Base-by-base conservation (phyloP, 2,797 vertebrate species). In the Helostoma temminkii region DNA sequence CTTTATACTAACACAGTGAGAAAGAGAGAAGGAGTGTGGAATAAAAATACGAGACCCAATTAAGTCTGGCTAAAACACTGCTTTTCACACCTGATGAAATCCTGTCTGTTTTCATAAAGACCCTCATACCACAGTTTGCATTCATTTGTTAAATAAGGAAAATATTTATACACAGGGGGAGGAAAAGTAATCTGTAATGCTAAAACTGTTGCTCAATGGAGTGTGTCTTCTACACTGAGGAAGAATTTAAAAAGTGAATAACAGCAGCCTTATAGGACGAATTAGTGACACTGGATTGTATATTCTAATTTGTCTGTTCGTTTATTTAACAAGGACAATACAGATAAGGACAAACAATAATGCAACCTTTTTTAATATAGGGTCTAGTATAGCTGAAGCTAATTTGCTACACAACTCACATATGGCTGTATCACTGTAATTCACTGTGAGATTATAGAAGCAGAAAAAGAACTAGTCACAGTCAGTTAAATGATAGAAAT, bases 11-110 rank as follows among this genome's bases (percentile, higher is more conserved):
- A 43, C 39, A 54, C 36, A 19, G 32, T 36, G 55, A 22, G 8
- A 39, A 16, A 18, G 57, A 19, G 43, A 10, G 45, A 28, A 52
- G 54, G n/a, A 50, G 28, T 11, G 47, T 11, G 15, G 24, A 90
- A 91, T 90, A 94, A 95, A 95, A 95, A 95, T 93, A 94, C 93
- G 90, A 92, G 91, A 94, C 90, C 93, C 93, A 96, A 95, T 96
- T 96, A 96, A 94, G 93, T 91, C 90, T 92, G 93, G 89, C 94
- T 95, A 94, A 95, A 96, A 93, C 91, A 93, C 88, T 89, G 91
- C 92, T 95, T 94, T 94, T 94, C 94, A 94, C 93, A 96, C 81
- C 93, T 95, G 95, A 96, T 95, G 94, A 95, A 95, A 94, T 94
- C 86, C 82, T 76, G 70, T 93, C 93, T 91, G 92, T 93, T 94